phyloP scores from a whole-genome alignment of 2,113 vertebrate genomes.

The Eulacestoma nigropectus region DNA sequence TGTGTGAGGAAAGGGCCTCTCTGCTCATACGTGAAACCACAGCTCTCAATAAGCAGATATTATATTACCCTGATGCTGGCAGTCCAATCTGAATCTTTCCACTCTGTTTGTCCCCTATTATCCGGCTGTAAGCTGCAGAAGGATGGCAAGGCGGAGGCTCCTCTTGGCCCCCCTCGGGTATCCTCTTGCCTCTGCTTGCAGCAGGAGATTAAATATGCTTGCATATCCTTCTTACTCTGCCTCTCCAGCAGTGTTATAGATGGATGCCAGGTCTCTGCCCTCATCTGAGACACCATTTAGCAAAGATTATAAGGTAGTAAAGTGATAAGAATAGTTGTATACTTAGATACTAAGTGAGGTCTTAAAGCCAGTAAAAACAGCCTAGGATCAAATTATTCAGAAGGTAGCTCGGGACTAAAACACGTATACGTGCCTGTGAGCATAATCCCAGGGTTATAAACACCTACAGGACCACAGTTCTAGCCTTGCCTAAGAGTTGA shows the following conservation, averaged over 20 bases:
- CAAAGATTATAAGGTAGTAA: not conserved
- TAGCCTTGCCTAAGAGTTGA: not conserved
- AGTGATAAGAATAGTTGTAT: not conserved
- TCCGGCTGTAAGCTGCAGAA: not conserved
- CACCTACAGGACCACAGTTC: not conserved
- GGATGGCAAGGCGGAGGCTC: not conserved
- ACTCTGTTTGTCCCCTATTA: not conserved
- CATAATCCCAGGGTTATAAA: not conserved
- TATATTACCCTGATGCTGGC: not conserved
- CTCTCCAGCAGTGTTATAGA: not conserved
- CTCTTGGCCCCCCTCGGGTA: not conserved
- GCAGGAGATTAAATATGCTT: not conserved
- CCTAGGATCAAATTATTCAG: not conserved
- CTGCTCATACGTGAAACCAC: not conserved
- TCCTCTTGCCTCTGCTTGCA: not conserved
- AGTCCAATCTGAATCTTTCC: not conserved
- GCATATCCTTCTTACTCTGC: not conserved
- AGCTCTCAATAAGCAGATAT: not conserved
- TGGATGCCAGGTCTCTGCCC: not conserved
- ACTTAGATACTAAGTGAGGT: not conserved
- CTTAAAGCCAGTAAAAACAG: not conserved
- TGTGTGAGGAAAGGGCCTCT: not conserved
- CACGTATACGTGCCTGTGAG: not conserved
- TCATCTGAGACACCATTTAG: not conserved
- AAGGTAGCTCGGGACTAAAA: not conserved